Evolutionary conservation across 2,888 invertebrate species (phyloP).

Genomic region (Synergus itoensis): DNA sequence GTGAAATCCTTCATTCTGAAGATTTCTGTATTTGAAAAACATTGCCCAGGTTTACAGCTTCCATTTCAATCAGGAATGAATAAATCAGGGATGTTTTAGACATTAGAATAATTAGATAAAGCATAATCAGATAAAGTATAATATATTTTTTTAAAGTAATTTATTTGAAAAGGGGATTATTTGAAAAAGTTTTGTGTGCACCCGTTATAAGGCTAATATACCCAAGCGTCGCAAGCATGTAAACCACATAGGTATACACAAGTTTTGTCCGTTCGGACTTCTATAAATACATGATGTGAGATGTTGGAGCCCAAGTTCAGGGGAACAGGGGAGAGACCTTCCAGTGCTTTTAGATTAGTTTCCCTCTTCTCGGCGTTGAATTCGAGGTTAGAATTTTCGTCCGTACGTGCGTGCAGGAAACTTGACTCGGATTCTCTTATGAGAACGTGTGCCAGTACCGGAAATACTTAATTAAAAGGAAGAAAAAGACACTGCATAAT

Average conservation of each 20-base stretch:
- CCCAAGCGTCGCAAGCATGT: constrained; percentile 54
- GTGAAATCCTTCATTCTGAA: not conserved
- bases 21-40: not conserved
- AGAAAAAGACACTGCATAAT: constrained; percentile 58
- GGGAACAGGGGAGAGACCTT: constrained; percentile 64
- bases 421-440: constrained; percentile 52
- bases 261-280: constrained; percentile 53
- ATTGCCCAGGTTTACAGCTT: not conserved
- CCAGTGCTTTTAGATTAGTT: constrained; percentile 66
- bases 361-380: constrained; percentile 57
- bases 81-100: too few relatives aligned
- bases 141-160: not conserved
- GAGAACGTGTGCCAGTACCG: constrained; percentile 63
- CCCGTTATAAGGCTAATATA: constrained; percentile 61
- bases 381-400: constrained; percentile 44
- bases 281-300: constrained; percentile 67
- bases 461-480: constrained; percentile 74
- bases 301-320: constrained; percentile 70
- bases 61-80: too few relatives aligned
- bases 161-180: not conserved
- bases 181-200: constrained; percentile 40
- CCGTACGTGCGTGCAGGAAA: constrained; percentile 46
- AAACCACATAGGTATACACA: constrained; percentile 60
- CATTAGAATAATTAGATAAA: not conserved
- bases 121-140: not conserved